Evolutionary conservation across 2,113 vertebrate genomes (phyloP).

Genomic region (Laticauda colubrina): DNA sequence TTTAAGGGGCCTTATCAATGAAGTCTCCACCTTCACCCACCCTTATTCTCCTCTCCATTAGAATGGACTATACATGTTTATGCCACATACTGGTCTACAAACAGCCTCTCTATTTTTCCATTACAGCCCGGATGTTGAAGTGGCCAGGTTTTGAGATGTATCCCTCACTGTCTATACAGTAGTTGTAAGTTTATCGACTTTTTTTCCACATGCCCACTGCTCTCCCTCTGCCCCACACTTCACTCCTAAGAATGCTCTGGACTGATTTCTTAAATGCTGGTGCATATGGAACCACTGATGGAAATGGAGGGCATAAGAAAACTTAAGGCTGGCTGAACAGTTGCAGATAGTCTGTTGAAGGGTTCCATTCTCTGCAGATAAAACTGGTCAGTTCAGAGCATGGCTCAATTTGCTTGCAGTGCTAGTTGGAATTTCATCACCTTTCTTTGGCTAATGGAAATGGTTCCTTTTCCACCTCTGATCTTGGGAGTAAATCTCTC

Average conservation of each 20-base stretch:
- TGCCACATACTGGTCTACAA: constrained; percentile 40
- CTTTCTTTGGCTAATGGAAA: constrained; percentile 6
- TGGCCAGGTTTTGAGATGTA: constrained; percentile 86
- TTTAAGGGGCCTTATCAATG: background rate
- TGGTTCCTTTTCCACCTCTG: constrained; percentile 4
- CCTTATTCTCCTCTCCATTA: constrained; percentile 30
- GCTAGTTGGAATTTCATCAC: background rate
- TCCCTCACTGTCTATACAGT: constrained; percentile 67
- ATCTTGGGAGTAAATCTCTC: background rate
- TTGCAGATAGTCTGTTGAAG: background rate
- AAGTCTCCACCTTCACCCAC: constrained; percentile 29
- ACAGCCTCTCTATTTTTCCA: constrained; percentile 77
- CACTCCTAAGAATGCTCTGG: constrained; percentile 35
- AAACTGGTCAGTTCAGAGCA: constrained; percentile 7
- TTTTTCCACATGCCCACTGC: constrained; percentile 44
- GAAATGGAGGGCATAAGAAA: constrained; percentile 8
- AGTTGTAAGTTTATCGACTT: constrained; percentile 84
- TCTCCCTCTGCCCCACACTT: background rate
- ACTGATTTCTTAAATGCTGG: constrained; percentile 41
- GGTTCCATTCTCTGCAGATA: background rate
- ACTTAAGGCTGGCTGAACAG: constrained; percentile 27
- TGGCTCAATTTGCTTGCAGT: constrained; percentile 20
- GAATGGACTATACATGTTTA: background rate
- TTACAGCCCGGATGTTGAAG: constrained; percentile 86
- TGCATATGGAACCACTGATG: constrained; percentile 4